These are phyloP conservation scores for Phrynocephalus guinanensis DNA, from an alignment of 2,797 vertebrate species.

Conservation along the genomic window DNA sequence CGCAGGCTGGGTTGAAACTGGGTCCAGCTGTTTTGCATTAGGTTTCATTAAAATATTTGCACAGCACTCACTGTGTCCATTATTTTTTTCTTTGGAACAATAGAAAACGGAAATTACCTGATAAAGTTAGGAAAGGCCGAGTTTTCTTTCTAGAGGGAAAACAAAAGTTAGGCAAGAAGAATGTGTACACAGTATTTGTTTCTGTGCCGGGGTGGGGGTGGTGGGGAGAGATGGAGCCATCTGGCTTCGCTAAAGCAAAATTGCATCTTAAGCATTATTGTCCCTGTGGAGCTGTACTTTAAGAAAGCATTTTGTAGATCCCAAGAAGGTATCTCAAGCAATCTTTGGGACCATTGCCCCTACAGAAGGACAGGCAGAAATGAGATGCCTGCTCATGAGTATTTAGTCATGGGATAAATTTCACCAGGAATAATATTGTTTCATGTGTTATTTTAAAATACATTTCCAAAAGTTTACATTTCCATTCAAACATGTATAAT, in stretches of 20 bases:
- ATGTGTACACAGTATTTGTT: background rate
- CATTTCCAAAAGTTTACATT: background rate
- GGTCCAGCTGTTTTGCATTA: background rate
- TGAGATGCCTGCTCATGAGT: background rate
- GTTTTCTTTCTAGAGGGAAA: background rate
- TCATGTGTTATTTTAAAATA: background rate
- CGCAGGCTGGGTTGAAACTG: background rate
- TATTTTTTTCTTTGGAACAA: background rate
- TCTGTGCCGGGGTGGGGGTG: background rate
- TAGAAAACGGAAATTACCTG: slow-evolving; percentile 10
- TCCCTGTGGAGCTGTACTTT: background rate
- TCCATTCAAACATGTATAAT: background rate
- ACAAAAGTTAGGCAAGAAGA: background rate
- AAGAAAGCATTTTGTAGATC: background rate
- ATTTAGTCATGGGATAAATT: background rate
- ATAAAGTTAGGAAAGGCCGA: background rate
- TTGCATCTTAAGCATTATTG: background rate
- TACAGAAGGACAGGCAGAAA: background rate
- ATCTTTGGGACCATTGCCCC: background rate
- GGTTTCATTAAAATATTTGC: slow-evolving; percentile 18
- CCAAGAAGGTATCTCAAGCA: background rate
- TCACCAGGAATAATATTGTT: background rate
- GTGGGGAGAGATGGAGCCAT: background rate
- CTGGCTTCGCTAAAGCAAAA: background rate
- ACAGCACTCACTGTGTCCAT: background rate